These are phyloP conservation scores for Salvelinus sp. DNA, from an alignment of 2,113 vertebrate genomes.

Conservation along the genomic window DNA sequence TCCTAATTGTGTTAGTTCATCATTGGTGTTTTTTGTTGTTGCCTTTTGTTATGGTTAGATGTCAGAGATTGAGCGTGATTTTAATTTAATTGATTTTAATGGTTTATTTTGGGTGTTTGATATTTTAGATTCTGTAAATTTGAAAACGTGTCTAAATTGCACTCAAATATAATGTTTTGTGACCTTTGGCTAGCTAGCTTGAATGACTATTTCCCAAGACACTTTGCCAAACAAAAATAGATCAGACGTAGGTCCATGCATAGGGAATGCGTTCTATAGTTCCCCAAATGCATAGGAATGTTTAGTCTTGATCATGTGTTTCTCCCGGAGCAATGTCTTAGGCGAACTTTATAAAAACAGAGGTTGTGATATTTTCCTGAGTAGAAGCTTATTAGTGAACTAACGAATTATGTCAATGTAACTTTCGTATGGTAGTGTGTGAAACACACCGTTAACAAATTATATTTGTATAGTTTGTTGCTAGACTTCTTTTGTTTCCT, in stretches of 20 bases:
- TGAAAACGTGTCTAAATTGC: constrained; percentile 49
- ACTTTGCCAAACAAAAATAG: no score
- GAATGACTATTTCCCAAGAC: background rate
- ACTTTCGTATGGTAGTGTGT: background rate
- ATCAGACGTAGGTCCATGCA: no score
- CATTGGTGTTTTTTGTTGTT: background rate
- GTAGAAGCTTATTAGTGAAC: background rate
- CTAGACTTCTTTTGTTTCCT: background rate
- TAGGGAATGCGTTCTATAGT: no score
- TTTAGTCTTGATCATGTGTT: background rate
- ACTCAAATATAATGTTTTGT: constrained; percentile 64
- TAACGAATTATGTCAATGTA: background rate
- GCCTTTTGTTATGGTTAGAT: constrained; percentile 6
- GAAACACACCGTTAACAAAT: background rate
- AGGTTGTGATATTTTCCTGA: background rate
- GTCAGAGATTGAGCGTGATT: background rate
- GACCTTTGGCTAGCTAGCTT: constrained; percentile 44
- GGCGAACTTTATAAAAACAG: background rate
- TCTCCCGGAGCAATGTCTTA: background rate
- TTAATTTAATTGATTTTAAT: constrained; percentile 1
- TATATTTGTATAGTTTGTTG: background rate
- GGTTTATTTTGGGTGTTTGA: background rate
- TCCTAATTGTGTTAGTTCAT: background rate
- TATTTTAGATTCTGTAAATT: constrained; percentile 19
- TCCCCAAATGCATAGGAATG: background rate